Evolutionary conservation across 1,140 invertebrate species (phyloP).

Genomic region (Drosophila kanapiae): DNA sequence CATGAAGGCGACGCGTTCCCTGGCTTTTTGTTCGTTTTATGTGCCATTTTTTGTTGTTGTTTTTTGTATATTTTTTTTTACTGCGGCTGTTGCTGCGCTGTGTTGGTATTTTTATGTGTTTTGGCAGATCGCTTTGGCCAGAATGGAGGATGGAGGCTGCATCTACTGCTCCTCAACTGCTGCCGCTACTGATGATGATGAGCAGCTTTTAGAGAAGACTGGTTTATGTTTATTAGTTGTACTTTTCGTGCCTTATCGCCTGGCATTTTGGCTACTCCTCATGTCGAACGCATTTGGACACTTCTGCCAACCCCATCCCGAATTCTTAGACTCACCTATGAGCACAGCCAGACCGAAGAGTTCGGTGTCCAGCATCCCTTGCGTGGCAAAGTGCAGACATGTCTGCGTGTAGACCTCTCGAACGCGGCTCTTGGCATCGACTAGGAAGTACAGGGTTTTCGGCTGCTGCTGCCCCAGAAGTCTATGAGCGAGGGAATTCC

Average conservation of each 20-base stretch:
- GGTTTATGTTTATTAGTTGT: constrained; percentile 84
- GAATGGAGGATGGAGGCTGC: constrained; percentile 38
- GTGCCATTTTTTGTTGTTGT: constrained; percentile 52
- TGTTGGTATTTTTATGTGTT: constrained; percentile 80
- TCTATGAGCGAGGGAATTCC: constrained; percentile 50
- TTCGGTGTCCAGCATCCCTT: constrained; percentile 93
- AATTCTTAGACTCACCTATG: constrained; percentile 88
- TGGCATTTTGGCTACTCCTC: constrained; percentile 53
- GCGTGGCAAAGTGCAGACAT: constrained; percentile 90
- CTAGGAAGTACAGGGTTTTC: constrained; percentile 85
- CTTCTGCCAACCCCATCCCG: background rate
- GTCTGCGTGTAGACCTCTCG: constrained; percentile 93
- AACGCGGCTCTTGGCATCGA: constrained; percentile 92
- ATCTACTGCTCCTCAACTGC: background rate
- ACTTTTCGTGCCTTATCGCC: constrained; percentile 77
- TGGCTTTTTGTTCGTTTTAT: constrained; percentile 66
- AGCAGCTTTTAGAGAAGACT: constrained; percentile 81
- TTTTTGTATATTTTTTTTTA: background rate
- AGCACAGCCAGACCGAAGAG: constrained; percentile 93
- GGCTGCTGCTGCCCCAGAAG: constrained; percentile 85
- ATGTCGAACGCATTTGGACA: constrained; percentile 25
- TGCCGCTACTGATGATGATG: constrained; percentile 60
- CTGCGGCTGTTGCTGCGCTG: constrained; percentile 30
- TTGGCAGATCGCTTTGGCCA: constrained; percentile 67
- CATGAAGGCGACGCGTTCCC: constrained; percentile 68